Evolutionary conservation across 2,113 vertebrate species (phyloP), one percentile per base, ranked within the genome.

Genomic region (Podarcis muralis): DNA sequence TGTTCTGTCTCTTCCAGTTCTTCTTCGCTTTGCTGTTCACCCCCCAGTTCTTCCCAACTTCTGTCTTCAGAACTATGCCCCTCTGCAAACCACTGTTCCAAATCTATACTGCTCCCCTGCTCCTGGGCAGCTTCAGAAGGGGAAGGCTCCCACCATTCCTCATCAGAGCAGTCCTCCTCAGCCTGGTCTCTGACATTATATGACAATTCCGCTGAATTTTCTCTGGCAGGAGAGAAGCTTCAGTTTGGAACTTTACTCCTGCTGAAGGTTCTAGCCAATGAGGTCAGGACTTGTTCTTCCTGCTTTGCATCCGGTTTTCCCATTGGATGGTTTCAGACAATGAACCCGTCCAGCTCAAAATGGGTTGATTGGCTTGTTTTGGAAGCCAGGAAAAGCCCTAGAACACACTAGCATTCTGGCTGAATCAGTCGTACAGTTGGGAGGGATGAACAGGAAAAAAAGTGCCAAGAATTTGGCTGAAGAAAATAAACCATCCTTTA

Each of bases 281-380:
- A 62, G 57, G 40, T 37, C 9, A 25, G 13, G 57, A 72, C 32
- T 77, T 69, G 18, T 20, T 13, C 8, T 27, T 30, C 48, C 32
- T 62, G 3, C 13, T 74, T 82, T 23, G 68, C 6, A 7, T 35
- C 30, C 18, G 6, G 5, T 76, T 40, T 75, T 75, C 79, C 71
- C 30, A 88, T 88, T 88, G 80, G 87, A 30, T 6, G 40, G 18
- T 32, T 66, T 53, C n/a, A 83, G 74, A 65, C 87, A 88, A 83
- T 77, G 59, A n/a, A 22, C 48, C 27, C 5, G n/a, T 22, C 53
- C 13, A 48, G 71, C 20, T 48, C 57, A 68, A 76, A 66, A 25
- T 40, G 59, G 59, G 37, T 4, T 32, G 35, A 22, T 77, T 20
- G 22, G 48, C 27, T 32, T 71, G 65, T 37, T 79, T 57, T 25